Evolutionary conservation across 2,888 invertebrate genomes (phyloP).

Genomic region (Panopea generosa): DNA sequence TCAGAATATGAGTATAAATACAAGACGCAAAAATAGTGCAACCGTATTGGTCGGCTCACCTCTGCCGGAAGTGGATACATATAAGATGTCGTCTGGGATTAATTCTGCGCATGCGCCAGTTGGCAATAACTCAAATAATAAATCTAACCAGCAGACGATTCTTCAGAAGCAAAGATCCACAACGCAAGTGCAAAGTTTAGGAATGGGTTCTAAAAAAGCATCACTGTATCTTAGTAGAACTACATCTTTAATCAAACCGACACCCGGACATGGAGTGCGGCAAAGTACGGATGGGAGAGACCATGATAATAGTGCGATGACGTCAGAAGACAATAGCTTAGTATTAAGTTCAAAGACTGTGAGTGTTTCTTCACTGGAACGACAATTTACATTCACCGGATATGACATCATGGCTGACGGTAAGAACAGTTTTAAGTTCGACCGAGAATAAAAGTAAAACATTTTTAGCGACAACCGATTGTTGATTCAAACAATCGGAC

Average conservation of each 20-base stretch:
- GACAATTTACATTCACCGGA: conserved; percentile 76
- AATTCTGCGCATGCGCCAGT: neutral
- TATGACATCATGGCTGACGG: conserved; percentile 77
- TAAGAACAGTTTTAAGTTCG: no score
- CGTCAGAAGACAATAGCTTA: neutral
- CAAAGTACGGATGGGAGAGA: neutral
- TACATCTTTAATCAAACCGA: conserved; percentile 30
- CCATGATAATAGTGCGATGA: neutral
- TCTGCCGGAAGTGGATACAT: neutral
- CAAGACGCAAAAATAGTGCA: no score
- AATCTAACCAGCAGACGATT: neutral
- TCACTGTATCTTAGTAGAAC: conserved; percentile 68
- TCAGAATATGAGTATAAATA: no score
- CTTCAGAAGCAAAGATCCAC: conserved; percentile 28
- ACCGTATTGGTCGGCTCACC: no score
- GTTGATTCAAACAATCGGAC: no score
- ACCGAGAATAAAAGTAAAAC: no score
- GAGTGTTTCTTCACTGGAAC: conserved; percentile 20
- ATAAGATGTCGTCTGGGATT: conserved; percentile 5
- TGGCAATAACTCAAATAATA: neutral
- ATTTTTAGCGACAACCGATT: no score
- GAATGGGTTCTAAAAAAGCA: conserved; percentile 59
- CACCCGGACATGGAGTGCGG: neutral
- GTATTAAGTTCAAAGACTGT: neutral
- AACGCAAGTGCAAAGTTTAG: conserved; percentile 41